Percentiles rank a stretch among this genome's conserved stretches.
Evolutionary conservation across 2,888 invertebrate species (phyloP).

Genomic region (Ctena decussata): DNA sequence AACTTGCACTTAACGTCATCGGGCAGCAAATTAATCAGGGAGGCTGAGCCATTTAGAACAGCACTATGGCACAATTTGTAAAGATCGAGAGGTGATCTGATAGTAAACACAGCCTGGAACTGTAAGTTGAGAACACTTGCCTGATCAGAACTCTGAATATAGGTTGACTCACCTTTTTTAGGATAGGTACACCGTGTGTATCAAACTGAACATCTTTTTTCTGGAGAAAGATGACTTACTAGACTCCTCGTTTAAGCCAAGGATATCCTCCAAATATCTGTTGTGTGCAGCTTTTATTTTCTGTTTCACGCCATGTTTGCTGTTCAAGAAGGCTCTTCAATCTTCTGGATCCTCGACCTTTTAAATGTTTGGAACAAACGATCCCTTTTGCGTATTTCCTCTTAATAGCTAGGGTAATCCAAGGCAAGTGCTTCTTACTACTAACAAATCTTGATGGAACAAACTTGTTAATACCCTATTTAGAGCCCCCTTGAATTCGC

Average conservation of each 20-base stretch:
- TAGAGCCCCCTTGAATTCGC: neutral
- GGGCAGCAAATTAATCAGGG: neutral
- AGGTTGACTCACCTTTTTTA: neutral
- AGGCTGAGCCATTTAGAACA: neutral
- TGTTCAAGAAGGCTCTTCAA: neutral
- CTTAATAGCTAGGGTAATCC: neutral
- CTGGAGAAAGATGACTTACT: neutral
- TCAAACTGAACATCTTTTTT: neutral
- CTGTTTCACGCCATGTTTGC: neutral
- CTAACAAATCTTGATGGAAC: neutral
- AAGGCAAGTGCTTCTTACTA: neutral
- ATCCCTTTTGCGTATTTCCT: neutral
- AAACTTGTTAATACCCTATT: neutral
- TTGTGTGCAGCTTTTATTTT: neutral
- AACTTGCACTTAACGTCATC: neutral
- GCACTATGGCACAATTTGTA: neutral
- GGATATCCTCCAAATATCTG: neutral
- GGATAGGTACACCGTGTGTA: neutral
- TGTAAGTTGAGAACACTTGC: neutral
- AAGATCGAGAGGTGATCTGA: neutral
- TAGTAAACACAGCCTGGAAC: slow-evolving; percentile 17
- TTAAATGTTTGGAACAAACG: neutral
- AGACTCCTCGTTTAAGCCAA: too few species aligned
- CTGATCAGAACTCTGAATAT: neutral
- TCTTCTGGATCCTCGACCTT: neutral